These are phyloP conservation scores for Trissonchulus latispiculum DNA, from an alignment of 2,888 invertebrate genomes.

Conservation along the genomic window DNA sequence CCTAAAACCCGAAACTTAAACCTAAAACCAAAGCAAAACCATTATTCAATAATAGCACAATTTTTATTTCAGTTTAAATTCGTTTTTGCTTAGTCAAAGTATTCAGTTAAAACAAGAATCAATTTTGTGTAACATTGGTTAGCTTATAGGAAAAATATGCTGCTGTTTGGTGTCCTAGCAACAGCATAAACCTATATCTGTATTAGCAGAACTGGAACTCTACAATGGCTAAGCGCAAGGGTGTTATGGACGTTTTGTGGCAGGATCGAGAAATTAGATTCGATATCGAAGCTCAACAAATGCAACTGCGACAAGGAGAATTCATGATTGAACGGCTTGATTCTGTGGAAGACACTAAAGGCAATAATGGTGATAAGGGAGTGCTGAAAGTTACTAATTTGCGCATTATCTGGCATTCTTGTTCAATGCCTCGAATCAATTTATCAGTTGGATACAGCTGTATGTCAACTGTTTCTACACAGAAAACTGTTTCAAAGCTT, in stretches of 20 bases:
- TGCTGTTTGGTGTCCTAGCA: too few species aligned
- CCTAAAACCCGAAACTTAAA: too few species aligned
- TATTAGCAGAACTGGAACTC: too few species aligned
- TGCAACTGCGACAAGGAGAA: constrained; percentile 69
- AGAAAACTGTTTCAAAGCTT: background rate
- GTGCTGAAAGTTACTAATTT: constrained; percentile 62
- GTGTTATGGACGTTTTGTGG: constrained; percentile 55
- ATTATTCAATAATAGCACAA: too few species aligned
- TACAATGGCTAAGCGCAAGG: constrained; percentile 23
- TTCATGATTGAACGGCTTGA: constrained; percentile 76
- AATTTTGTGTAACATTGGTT: too few species aligned
- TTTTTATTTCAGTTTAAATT: too few species aligned
- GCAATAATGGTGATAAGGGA: constrained; percentile 79
- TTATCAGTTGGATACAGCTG: constrained; percentile 81
- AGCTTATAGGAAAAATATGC: too few species aligned
- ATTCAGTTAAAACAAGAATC: too few species aligned
- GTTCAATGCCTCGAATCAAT: constrained; percentile 74
- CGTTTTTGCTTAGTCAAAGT: too few species aligned
- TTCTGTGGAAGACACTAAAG: constrained; percentile 92
- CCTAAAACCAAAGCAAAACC: too few species aligned
- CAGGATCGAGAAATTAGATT: constrained; percentile 88
- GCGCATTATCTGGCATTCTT: constrained; percentile 87
- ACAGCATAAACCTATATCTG: too few species aligned
- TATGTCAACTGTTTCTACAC: constrained; percentile 66
- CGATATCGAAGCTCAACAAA: constrained; percentile 67